phyloP scores from a whole-genome alignment of 2,888 invertebrate genomes.

The Mythimna ferrago region DNA sequence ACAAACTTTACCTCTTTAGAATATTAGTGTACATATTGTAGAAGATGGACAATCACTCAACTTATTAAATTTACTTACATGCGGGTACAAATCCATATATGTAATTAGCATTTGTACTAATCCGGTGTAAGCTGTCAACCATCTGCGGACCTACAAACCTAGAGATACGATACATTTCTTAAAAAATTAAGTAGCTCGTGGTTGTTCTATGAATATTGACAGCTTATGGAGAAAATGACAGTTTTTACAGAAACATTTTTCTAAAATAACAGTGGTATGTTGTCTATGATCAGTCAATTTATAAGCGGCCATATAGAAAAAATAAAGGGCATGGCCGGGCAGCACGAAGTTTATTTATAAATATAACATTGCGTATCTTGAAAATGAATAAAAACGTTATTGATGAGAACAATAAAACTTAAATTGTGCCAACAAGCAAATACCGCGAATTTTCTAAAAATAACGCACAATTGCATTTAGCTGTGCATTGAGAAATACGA shows the following conservation, averaged over 20 bases:
- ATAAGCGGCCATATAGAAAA: background rate
- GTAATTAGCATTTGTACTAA: background rate
- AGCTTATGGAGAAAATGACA: background rate
- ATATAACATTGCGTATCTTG: background rate
- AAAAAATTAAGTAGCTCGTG: background rate
- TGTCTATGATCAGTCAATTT: background rate
- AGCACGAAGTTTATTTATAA: background rate
- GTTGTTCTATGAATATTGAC: background rate
- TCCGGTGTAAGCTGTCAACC: background rate
- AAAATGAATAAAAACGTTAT: background rate
- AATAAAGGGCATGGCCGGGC: background rate
- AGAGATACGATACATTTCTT: background rate
- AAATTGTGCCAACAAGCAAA: conserved; percentile 8
- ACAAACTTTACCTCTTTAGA: too few species aligned
- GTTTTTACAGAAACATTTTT: background rate
- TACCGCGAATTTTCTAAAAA: conserved; percentile 15
- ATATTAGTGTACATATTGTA: too few species aligned
- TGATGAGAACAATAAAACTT: conserved; percentile 2
- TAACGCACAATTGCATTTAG: conserved; percentile 4
- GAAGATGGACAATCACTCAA: background rate
- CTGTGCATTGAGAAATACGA: background rate
- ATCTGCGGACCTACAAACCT: background rate
- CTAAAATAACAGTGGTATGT: background rate
- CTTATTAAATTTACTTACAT: background rate
- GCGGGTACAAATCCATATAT: background rate